phyloP scores from a whole-genome alignment of 2,113 vertebrate genomes.

The Apteryx mantelli region DNA sequence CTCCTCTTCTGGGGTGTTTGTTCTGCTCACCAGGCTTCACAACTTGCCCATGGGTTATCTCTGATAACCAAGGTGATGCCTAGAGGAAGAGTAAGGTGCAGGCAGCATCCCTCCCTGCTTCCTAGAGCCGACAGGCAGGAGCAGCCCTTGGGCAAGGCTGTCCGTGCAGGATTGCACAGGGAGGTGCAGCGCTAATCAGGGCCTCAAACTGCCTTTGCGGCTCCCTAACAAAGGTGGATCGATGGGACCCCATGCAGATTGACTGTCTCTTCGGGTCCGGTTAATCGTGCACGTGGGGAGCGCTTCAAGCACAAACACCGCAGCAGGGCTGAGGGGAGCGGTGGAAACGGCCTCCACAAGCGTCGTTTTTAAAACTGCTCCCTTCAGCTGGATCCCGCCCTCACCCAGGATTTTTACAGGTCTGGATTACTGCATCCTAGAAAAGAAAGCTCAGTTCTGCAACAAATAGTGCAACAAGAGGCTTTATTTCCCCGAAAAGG shows the following conservation, averaged over 20 bases:
- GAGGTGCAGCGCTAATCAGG: fast-evolving
- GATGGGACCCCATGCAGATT: not conserved
- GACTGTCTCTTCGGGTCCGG: not conserved
- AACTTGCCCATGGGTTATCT: not conserved
- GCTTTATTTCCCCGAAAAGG: not conserved
- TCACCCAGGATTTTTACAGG: not conserved
- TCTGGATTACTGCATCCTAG: not conserved
- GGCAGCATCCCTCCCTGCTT: not conserved
- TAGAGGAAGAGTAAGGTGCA: not conserved
- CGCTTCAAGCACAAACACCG: not conserved
- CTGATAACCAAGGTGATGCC: not conserved
- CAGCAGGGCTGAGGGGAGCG: not conserved
- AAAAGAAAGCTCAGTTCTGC: not conserved
- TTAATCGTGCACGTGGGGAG: fast-evolving
- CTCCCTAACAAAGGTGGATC: not conserved
- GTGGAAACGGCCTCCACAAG: not conserved
- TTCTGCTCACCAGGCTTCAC: not conserved
- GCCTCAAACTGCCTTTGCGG: not conserved
- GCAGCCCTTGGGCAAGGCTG: not conserved
- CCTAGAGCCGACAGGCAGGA: not conserved
- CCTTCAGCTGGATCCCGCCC: not conserved
- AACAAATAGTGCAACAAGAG: not conserved
- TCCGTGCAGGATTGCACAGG: not conserved
- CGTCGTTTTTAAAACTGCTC: not conserved
- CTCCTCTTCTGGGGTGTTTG: not conserved